A percentile compares a stretch with the other conserved stretches of the same genome.
These are phyloP conservation scores for Apamea sordens DNA, from an alignment of 2,888 invertebrate species.

Conservation along the genomic window DNA sequence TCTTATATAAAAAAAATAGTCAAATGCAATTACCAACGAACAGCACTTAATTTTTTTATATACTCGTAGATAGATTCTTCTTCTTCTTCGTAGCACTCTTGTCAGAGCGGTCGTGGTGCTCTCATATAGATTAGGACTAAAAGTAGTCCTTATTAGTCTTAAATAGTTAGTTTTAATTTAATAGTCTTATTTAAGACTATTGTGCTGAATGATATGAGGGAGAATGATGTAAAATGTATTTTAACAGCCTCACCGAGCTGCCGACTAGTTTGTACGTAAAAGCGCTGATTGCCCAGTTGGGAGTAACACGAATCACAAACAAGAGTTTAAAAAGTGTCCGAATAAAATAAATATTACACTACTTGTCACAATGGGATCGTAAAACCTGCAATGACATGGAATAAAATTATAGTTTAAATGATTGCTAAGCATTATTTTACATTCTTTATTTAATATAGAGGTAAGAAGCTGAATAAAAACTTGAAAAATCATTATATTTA, in stretches of 20 bases:
- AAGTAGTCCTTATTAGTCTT: too few species aligned
- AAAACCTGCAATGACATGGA: neutral
- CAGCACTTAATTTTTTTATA: too few species aligned
- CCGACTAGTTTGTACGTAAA: constrained; percentile 34
- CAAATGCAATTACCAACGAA: too few species aligned
- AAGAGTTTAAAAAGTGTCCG: constrained; percentile 21
- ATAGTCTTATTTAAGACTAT: neutral
- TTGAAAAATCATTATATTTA: neutral
- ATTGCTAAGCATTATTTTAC: neutral
- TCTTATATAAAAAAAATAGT: too few species aligned
- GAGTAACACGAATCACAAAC: constrained; percentile 27
- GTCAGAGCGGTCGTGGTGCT: too few species aligned
- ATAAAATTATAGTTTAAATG: constrained; percentile 1
- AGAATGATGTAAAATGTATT: constrained; percentile 17
- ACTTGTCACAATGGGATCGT: constrained; percentile 3
- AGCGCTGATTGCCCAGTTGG: constrained; percentile 45
- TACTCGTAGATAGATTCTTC: too few species aligned
- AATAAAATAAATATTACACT: constrained; percentile 18
- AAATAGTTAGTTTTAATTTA: too few species aligned
- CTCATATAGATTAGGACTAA: neutral
- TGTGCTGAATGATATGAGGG: neutral
- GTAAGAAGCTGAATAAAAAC: neutral
- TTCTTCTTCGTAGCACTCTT: too few species aligned
- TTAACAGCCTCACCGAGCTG: neutral
- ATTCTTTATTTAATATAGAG: neutral